Evolutionary conservation across 1,140 invertebrate genomes (phyloP), one percentile per base, ranked within the genome.

Genomic region (Drosophila rufa): DNA sequence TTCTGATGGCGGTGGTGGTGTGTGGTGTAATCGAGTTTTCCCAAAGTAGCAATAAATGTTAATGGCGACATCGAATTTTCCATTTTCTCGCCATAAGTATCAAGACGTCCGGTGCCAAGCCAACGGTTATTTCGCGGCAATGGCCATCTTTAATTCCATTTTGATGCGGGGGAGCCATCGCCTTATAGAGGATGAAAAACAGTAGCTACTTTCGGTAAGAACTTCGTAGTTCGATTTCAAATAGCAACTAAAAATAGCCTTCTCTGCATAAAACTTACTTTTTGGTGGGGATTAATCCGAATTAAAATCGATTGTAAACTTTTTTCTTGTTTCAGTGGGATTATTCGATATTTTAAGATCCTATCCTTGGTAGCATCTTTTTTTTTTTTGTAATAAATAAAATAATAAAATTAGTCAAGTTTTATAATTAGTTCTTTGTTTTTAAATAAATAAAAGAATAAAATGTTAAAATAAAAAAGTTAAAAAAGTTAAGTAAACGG

Each of bases 41-140:
- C 81, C 89, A 82, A 87, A 87, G 83, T 84, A 83, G 78, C 80
- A 87, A 87, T 91, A 91, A 91, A 91, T 91, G 87, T 91, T 91
- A 91, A 91, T 91, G 71, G 78, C 87, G 53, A 75, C 80, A 91
- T 91, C 89, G 83, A 91, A 91, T 91, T 91, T 91, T 87, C 83
- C 87, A 91, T 91, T 91, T 91, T 91, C 87, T 91, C 68, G 73
- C 43, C 57, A 89, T 91, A 91, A 91, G 87, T 91, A 91, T 81
- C 83, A 84, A 75, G 81, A 81, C 84, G 81, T 79, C 85, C 83
- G 87, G 81, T 91, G 86, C 76, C 76, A 77, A 40, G 65, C 51
- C 55, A 59, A 42, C 71, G 66, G 50, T 47, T 69, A 64, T 83
- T 69, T 80, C 48, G 53, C 50, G 51, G 62, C 61, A 70, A 59